Evolutionary conservation across 2,797 vertebrate genomes (phyloP), one percentile per base, ranked within the genome.

Genomic region (Sebastolobus alascanus): DNA sequence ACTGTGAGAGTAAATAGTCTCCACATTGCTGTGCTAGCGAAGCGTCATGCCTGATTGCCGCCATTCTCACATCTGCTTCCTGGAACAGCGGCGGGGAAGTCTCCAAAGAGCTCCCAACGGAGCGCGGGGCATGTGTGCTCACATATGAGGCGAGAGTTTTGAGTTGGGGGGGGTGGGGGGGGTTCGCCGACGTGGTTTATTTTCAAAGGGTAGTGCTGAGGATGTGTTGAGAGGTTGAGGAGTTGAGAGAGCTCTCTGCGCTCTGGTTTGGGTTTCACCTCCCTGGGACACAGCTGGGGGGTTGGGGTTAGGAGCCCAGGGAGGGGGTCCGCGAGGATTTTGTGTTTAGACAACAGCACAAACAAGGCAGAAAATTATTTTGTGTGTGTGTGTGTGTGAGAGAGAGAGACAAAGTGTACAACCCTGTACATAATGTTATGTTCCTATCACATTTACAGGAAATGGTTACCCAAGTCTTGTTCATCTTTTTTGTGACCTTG

Each of bases 191-290:
- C 74, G 83, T 90, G 89, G 90, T 93, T 94, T 93, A 87, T 94
- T 94, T 95, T 95, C 92, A 94, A 94, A 94, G 94, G 88, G 85
- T 87, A 87, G 86, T 55, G 85, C 90, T 92, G 93, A 92, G 93
- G 89, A 94, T 87, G 94, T 95, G 93, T 94, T 94, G 92, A 94
- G 92, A 92, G 92, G 92, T 90, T 94, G 93, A 93, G 93, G 88
- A 92, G 89, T 92, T 93, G 86, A 93, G 90, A 92, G 92, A 92
- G 92, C 87, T 87, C 85, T 90, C 81, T 65, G 80, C 83, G 54
- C 84, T 92, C 85, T 88, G 91, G 87, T 93, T 92, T 93, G 79
- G 91, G 90, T 94, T 94, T 94, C 86, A 79, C 83, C 92, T 91
- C 89, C 70, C 89, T 40, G 81, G 86, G 84, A 90, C 88, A 89